Percentiles rank a stretch among this genome's conserved stretches.
Evolutionary conservation across 2,888 invertebrate genomes (phyloP).

Genomic region (Chymomyza caudatula): DNA sequence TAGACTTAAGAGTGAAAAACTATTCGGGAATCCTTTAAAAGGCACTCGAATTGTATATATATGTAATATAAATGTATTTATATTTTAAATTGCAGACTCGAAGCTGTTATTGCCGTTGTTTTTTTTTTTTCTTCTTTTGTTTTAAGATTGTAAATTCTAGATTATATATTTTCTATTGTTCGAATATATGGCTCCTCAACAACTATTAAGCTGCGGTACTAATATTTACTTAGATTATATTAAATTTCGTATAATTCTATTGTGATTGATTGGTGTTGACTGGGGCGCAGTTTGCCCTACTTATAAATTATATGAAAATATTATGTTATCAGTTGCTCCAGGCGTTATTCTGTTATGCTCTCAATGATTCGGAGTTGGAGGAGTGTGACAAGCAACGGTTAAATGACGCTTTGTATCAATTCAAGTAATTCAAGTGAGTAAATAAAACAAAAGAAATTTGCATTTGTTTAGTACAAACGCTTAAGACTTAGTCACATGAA

Average conservation of each 20-base stretch:
- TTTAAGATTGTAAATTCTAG: neutral
- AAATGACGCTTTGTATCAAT: neutral
- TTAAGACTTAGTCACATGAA: neutral
- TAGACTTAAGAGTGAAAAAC: neutral
- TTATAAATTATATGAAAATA: constrained; percentile 2
- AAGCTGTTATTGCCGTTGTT: neutral
- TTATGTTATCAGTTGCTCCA: neutral
- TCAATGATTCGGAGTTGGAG: neutral
- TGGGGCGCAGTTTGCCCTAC: neutral
- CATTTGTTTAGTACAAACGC: too few species aligned
- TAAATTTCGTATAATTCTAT: constrained; percentile 14
- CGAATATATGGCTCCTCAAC: neutral
- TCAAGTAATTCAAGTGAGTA: neutral
- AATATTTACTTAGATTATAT: constrained; percentile 43
- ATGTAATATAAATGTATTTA: neutral
- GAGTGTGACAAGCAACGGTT: neutral
- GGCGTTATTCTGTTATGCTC: neutral
- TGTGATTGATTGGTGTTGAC: neutral
- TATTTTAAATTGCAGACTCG: neutral
- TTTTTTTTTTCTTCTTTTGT: neutral
- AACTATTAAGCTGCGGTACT: neutral
- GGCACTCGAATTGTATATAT: constrained; percentile 10
- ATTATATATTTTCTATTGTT: neutral
- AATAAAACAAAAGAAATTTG: neutral
- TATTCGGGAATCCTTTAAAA: neutral